Conservation (phyloP, 1,140 invertebrate species). For the Trichonephila inaurata region DNA sequence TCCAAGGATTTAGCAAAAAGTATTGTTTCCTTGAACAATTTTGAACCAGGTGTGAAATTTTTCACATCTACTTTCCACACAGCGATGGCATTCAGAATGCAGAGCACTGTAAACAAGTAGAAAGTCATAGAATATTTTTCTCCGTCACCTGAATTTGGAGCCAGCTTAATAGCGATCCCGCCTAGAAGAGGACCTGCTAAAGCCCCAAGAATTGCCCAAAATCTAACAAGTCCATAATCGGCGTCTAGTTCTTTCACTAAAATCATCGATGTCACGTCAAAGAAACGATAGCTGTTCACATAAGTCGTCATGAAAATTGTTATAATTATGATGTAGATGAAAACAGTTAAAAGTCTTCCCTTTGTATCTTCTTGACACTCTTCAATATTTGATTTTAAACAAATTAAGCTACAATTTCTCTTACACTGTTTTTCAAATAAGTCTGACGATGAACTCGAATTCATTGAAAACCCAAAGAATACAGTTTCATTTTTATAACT, state of each 20-base stretch:
- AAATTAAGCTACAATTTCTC: not conserved
- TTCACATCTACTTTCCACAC: not conserved
- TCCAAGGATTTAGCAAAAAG: not conserved
- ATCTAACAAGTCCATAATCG: not conserved
- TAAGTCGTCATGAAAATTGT: not conserved
- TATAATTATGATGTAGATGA: not conserved
- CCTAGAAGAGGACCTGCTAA: not conserved
- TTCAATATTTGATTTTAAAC: not conserved
- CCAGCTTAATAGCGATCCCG: not conserved
- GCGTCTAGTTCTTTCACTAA: not conserved
- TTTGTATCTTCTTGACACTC: not conserved
- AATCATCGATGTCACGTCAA: not conserved
- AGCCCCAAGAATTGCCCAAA: not conserved
- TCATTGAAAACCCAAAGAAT: not conserved
- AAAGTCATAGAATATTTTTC: not conserved
- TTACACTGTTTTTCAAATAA: too few species aligned
- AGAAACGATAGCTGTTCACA: not conserved
- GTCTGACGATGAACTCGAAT: too few species aligned
- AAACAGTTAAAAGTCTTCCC: not conserved
- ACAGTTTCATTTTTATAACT: not conserved
- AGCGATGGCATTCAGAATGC: not conserved
- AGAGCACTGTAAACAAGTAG: not conserved
- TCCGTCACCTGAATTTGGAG: not conserved
- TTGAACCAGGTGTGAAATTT: not conserved
- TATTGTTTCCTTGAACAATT: not conserved